Evolutionary conservation across 2,113 vertebrate genomes (phyloP), one percentile per base, ranked within the genome.

Genomic region (Riparia riparia): DNA sequence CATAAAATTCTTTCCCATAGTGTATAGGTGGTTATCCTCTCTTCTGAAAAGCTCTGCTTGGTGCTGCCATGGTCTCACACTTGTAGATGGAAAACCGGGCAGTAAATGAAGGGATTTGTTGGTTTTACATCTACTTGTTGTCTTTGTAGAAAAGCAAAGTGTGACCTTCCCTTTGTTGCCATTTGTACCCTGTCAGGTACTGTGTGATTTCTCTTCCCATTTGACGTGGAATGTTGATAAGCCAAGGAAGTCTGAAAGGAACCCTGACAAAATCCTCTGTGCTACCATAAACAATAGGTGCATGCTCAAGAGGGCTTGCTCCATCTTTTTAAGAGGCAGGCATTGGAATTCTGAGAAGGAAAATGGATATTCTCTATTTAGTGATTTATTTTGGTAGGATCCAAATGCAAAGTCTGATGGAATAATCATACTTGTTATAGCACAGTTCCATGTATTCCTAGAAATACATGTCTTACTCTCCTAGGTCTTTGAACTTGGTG

Each of bases 351-450:
- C 20, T 44, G 32, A 47, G 22, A 80, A 2, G 5, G 54, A 70
- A 73, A 91, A 94, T 45, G 9, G 39, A 37, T 65, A 2, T 57
- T 92, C 58, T 91, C 15, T 0, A 8, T 76, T 76, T 82, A 69
- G 15, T 76, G 47, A 51, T 17, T 34, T 50, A 44, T 69, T 44
- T 51, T 82, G 28, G 56, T 16, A 29, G 26, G 17, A 93, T 73
- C 13, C 31, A 88, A 81, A 58, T 91, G 63, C 54, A 82, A 58
- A 7, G n/a, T 70, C 17, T 7, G 80, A 20, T 44, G 74, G 16
- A 92, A 56, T 68, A 94, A 96, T 78, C 15, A 25, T 29, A 71
- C 58, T 32, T 96, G 71, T 89, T 93, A 66, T 39, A 45, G 65
- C 32, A 70, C 42, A 49, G 25, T 84, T 90, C 66, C 66, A 70